These are phyloP conservation scores for Xenopus tropicalis DNA, from an alignment of 2,113 vertebrate species.

Conservation along the genomic window UCB_Xtro_10.0 CM004450.2:78010501-78011000, in stretches of 20 bases:
- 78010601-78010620: too few species aligned
- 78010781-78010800: constrained; percentile 96
- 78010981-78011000: background rate
- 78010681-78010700: too few species aligned
- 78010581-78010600: too few species aligned
- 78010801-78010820: constrained; percentile 91
- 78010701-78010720: constrained; percentile 62
- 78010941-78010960: constrained; percentile 99
- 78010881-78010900: constrained; percentile 98
- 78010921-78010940: constrained; percentile 99
- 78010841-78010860: constrained; percentile 94
- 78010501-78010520: too few species aligned
- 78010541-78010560: too few species aligned
- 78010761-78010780: constrained; percentile 96
- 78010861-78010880: constrained; percentile 93
- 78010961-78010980: constrained; percentile 59
- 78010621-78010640: too few species aligned
- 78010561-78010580: too few species aligned
- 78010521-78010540: too few species aligned
- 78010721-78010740: constrained; percentile 97
- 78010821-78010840: constrained; percentile 94
- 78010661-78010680: too few species aligned
- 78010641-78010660: too few species aligned
- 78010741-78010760: constrained; percentile 94
- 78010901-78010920: constrained; percentile 98